phyloP scores from a whole-genome alignment of 2,888 invertebrate genomes.

The Eupithecia subfuscata region DNA sequence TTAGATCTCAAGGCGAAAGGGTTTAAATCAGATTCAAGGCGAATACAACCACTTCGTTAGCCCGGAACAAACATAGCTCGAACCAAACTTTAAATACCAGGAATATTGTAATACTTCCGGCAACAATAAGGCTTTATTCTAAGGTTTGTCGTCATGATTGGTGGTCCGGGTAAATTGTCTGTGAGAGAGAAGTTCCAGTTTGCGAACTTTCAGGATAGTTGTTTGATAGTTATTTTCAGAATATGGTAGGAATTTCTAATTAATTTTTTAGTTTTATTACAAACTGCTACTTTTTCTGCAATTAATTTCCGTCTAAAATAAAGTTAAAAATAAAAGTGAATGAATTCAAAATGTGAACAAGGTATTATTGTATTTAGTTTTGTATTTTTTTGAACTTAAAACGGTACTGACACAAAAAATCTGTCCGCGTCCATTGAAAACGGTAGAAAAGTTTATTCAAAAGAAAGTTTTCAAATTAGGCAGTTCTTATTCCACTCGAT shows the following conservation, averaged over 20 bases:
- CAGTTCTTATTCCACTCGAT: background rate
- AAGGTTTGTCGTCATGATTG: constrained; percentile 12
- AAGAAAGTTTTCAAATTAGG: constrained; percentile 20
- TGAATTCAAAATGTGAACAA: background rate
- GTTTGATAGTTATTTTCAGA: background rate
- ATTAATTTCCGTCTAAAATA: background rate
- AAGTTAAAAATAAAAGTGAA: background rate
- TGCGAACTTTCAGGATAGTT: constrained; percentile 7
- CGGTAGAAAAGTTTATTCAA: constrained; percentile 18
- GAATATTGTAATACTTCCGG: background rate
- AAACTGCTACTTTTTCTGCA: background rate
- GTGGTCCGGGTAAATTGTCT: constrained; percentile 20
- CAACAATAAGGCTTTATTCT: background rate
- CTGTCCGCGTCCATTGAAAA: constrained; percentile 17
- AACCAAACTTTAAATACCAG: background rate
- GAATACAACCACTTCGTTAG: background rate
- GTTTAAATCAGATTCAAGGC: background rate
- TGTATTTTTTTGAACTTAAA: background rate
- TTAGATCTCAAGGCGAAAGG: too few relatives aligned
- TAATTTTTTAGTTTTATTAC: too few relatives aligned
- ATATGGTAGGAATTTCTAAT: background rate
- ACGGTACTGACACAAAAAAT: background rate
- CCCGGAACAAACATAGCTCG: background rate
- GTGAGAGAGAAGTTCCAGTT: constrained; percentile 1
- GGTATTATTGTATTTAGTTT: background rate